These are phyloP conservation scores for Trogon melanurus DNA, from an alignment of 2,113 vertebrate species.

Conservation along the genomic window DNA sequence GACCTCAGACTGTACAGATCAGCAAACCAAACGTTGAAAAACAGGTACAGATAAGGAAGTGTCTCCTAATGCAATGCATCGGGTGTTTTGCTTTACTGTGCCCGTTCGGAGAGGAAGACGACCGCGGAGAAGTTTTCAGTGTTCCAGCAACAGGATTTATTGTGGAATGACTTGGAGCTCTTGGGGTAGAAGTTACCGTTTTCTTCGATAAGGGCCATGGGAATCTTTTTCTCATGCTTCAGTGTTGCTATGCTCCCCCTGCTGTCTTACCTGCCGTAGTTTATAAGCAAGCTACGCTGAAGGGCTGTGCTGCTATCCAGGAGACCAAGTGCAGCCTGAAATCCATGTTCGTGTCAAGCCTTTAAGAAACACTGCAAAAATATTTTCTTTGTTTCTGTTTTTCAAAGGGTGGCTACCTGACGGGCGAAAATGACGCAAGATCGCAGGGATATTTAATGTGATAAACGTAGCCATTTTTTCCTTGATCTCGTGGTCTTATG, in stretches of 20 bases:
- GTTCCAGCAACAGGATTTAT: background rate
- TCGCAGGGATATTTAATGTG: background rate
- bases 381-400: conserved; percentile 15
- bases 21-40: conserved; percentile 91
- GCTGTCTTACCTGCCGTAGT: conserved; percentile 23
- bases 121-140: background rate
- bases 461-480: background rate
- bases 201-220: background rate
- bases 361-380: conserved; percentile 10
- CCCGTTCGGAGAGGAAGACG: background rate
- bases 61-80: background rate
- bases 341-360: background rate
- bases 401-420: background rate
- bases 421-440: background rate
- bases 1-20: conserved; percentile 92
- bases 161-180: background rate
- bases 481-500: background rate
- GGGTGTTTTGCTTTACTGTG: background rate
- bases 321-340: conserved; percentile 5
- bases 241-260: conserved; percentile 58
- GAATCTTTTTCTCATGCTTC: conserved; percentile 2
- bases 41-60: conserved; percentile 81
- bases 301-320: background rate
- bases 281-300: background rate
- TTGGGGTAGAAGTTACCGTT: conserved; percentile 12